Percentiles rank a stretch among this genome's conserved stretches.
phyloP scores from a whole-genome alignment of 2,888 invertebrate species.

The Synanthedon andrenaeformis region DNA sequence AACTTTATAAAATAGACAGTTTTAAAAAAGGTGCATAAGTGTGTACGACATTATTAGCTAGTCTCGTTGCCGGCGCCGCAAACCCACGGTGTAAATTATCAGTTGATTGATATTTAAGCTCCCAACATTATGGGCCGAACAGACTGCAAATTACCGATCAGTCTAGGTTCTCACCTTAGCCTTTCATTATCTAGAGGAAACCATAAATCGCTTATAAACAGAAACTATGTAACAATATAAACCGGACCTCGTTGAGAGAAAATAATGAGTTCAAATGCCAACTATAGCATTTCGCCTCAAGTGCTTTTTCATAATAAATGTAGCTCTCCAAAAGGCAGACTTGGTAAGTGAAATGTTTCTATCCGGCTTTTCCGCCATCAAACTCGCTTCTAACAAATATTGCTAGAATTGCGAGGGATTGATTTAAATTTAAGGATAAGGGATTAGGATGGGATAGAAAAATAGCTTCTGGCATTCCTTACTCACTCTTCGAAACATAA shows the following conservation, averaged over 20 bases:
- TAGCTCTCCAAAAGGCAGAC: too few species aligned
- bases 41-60: too few species aligned
- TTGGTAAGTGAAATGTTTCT: too few species aligned
- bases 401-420: too few species aligned
- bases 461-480: too few species aligned
- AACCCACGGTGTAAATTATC: background rate
- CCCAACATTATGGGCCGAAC: conserved; percentile 2
- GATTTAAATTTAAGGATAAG: too few species aligned
- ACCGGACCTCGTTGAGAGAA: conserved; percentile 23
- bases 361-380: too few species aligned
- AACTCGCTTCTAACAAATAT: too few species aligned
- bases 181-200: conserved; percentile 35
- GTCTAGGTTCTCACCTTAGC: conserved; percentile 17
- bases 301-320: conserved; percentile 1
- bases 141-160: conserved; percentile 15
- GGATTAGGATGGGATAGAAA: too few species aligned
- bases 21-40: too few species aligned
- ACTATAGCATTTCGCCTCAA: conserved; percentile 9
- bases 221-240: conserved; percentile 30
- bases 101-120: conserved; percentile 20
- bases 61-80: background rate
- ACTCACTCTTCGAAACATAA: too few species aligned
- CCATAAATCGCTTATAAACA: conserved; percentile 30
- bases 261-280: conserved; percentile 25
- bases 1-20: too few species aligned